A percentile compares a stretch with the other conserved stretches of the same genome.
Conservation (phyloP, 2,888 invertebrate genomes). For the Cremastinae sp. region DNA sequence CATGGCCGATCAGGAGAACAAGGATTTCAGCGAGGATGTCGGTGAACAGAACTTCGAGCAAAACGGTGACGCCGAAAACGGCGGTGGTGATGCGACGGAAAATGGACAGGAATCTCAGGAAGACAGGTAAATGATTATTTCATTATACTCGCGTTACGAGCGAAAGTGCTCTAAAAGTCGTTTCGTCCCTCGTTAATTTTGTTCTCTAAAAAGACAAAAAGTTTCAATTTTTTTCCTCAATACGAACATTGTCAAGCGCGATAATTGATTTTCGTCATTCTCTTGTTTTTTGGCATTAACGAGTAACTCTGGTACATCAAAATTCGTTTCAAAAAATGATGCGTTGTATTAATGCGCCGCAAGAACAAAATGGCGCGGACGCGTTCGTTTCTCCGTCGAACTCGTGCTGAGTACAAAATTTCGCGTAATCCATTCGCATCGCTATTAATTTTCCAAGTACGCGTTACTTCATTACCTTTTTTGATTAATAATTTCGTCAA, state of each 20-base stretch:
- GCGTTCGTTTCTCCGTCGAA: conserved; percentile 41
- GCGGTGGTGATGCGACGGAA: conserved; percentile 85
- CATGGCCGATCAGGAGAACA: conserved; percentile 78
- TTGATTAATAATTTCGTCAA: not conserved
- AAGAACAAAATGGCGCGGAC: conserved; percentile 68
- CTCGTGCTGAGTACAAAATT: conserved; percentile 37
- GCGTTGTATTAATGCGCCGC: conserved; percentile 30
- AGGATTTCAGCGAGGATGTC: conserved; percentile 79
- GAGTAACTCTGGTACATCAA: no score
- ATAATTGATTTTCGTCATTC: no score
- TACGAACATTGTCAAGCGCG: no score
- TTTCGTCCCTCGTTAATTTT: conserved; percentile 15
- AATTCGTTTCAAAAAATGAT: no score
- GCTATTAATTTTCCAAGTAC: conserved; percentile 30
- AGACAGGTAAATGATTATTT: conserved; percentile 76
- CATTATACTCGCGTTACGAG: not conserved
- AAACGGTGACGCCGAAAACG: conserved; percentile 83
- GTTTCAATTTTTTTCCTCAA: not conserved
- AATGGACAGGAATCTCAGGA: conserved; percentile 82
- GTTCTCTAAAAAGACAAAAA: not conserved
- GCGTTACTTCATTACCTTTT: conserved; percentile 19
- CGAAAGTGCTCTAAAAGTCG: conserved; percentile 10
- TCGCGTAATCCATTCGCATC: conserved; percentile 70
- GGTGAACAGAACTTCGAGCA: conserved; percentile 84
- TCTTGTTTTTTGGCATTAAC: no score